Evolutionary conservation across 2,797 vertebrate species (phyloP).

Genomic region (Alosa sapidissima): DNA sequence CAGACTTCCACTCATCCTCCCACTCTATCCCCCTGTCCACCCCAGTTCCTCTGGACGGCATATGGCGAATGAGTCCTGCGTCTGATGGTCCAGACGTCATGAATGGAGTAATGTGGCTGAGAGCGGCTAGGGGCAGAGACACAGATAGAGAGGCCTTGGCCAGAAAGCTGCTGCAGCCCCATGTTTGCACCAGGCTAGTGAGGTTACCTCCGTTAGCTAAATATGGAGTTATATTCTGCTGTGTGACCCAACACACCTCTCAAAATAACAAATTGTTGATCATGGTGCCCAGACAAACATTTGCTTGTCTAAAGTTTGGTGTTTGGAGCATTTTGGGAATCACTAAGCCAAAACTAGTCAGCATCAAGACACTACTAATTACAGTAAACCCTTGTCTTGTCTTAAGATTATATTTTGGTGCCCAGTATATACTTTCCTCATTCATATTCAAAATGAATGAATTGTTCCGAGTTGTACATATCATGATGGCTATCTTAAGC

Average conservation of each 20-base stretch:
- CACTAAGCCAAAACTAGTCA: background rate
- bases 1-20: background rate
- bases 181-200: background rate
- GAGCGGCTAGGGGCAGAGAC: conserved; percentile 11
- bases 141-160: background rate
- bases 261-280: background rate
- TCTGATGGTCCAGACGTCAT: background rate
- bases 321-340: background rate
- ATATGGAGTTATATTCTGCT: background rate
- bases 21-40: background rate
- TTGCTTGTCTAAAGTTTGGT: background rate
- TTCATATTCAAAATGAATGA: background rate
- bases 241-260: background rate
- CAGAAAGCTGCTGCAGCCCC: conserved; percentile 1
- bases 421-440: background rate
- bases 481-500: background rate
- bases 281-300: background rate
- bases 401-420: background rate
- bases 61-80: conserved; percentile 21
- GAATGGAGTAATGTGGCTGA: background rate
- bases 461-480: background rate
- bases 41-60: background rate
- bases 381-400: background rate
- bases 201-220: background rate
- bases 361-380: background rate